Base-by-base conservation (phyloP, 2,888 invertebrate species). In the Nemotelus pantherinus region DNA sequence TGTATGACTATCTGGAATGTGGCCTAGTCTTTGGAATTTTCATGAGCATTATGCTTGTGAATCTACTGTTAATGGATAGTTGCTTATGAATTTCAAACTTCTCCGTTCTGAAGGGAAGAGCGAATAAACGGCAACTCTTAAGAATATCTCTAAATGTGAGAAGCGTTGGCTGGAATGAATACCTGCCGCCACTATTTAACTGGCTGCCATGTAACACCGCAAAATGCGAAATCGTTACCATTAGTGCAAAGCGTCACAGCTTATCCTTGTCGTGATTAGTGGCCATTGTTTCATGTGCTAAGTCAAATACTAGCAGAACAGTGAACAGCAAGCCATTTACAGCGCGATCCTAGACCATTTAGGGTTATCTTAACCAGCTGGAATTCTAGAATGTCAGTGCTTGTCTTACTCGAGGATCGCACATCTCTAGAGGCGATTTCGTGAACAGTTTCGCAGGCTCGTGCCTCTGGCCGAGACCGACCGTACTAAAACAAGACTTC, bases 221-320 rank as follows among this genome's bases (percentile, higher is more conserved):
- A 47, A 55, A 63, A 48, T 63, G 63, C 50, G 63, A 60, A 74
- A 74, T 74, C 60, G 74, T 60, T 74, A 60, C 74, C 63, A 74
- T 74, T 74, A 74, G 60, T 63, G 74, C 74, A 63, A 74, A 58
- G 60, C 74, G 74, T 74, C 74, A 74, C 74, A 60, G 47, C 74
- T 74, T 74, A 74, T 74, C 74, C 74, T 50, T 50, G 63, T 74
- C 60, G 74, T 74, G 74, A 74, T 74, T 74, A 74, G 74, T 74
- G 74, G 74, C 76, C 76, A 76, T 76, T 76, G 76, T 65, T 65
- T 65, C 39, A 64, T 50, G 65, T 76, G 74, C 74, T 63, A 74
- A 74, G 60, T 74, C 48, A 74, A 74, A 63, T 53, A 39, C 74
- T 50, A 41, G 50, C 63, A 48, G 74, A 63, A 74, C 74, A 74